Base-by-base conservation (phyloP, 2,888 invertebrate species). In the Torymus texanus region DNA sequence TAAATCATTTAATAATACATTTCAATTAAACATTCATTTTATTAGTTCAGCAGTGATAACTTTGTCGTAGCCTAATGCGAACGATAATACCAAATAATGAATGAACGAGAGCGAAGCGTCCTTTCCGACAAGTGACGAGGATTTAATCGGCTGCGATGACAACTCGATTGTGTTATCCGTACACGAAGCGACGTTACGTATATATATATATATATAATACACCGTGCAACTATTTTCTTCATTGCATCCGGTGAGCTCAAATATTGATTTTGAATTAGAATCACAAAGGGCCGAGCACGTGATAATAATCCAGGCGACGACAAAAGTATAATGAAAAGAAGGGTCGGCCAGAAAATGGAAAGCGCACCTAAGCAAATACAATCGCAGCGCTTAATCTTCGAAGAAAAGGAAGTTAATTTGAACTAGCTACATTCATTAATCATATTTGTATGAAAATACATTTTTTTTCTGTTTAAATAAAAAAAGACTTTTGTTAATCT, bases 181-280 rank as follows among this genome's bases (percentile, higher is more conserved):
- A 41, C 41, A 41, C 41, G 41, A 41, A 8, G 41, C 5, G 41
- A 8, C 41, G 10, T 8, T 41, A 41, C 8, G 8, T 41, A 41
- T 16, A 14, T 29, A 21, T 21, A 21, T 53, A 18, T 18, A 13
- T 16, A 50, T 11, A 24, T 72, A 72, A 62, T 72, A 16, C 55
- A 50, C 58, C 58, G 59, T 51, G 50, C 53, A 73, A 62, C 11
- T 56, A 71, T 58, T 41, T 55, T 72, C 61, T 72, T 66, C 61
- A 59, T 72, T 77, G 24, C 12, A 29, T 53, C n/a, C 18, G 59
- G 8, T 21, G 11, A 65, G 50, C 10, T 59, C 65, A 61, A 78
- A 73, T 73, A 78, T 78, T 78, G 61, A 66, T 70, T 14, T 67
- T 66, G 41, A 66, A 78, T 78, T 67, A 61, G 67, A 72, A 72